Base-by-base conservation (phyloP, 2,113 vertebrate species). In the Jaculus jaculus region DNA sequence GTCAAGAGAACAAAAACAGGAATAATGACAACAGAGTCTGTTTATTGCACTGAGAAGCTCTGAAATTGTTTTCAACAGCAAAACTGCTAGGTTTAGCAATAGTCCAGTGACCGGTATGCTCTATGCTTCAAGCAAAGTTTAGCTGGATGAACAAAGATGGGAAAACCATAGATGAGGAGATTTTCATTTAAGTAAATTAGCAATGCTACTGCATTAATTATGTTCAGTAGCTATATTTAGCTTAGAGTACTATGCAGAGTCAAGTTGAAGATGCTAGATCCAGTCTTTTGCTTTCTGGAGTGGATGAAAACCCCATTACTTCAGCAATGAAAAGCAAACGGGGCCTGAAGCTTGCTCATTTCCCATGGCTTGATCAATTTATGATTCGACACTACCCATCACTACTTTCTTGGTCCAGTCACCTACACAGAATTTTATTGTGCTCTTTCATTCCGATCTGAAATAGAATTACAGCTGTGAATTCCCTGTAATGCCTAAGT, bases 111-210 rank as follows among this genome's bases (percentile, higher is more conserved):
- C 60, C 71, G 81, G 30, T 0, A 0, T 87, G 71, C 32, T 51
- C 3, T 1, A 68, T 95, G 60, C 84, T 90, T 91, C 39, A 61
- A 87, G 80, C 87, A 75, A 91, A 87, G n/a, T 68, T 75, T n/a
- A 86, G 54, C 32, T 96, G 58, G 26, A 75, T 63, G 92, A 34
- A 47, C 32, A 66, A 73, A 63, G 28, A 87, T 58, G 3, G 18
- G 30, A 61, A 87, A 68, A 28, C 80, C 93, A 94, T n/a, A 94
- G 68, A 78, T 85, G 73, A 93, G 28, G 77, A 47, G 84, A 39
- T 82, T 95, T 54, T 84, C 85, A 95, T 95, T 91, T 90, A 83
- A 97, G 94, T 81, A 90, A 79, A 87, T 93, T 77, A 91, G 37
- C 1, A 26, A 34, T 91, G 73, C 34, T 28, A 42, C 71, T 51